Conservation (phyloP, 2,797 vertebrate genomes). For the Gephyroberyx darwinii region DNA sequence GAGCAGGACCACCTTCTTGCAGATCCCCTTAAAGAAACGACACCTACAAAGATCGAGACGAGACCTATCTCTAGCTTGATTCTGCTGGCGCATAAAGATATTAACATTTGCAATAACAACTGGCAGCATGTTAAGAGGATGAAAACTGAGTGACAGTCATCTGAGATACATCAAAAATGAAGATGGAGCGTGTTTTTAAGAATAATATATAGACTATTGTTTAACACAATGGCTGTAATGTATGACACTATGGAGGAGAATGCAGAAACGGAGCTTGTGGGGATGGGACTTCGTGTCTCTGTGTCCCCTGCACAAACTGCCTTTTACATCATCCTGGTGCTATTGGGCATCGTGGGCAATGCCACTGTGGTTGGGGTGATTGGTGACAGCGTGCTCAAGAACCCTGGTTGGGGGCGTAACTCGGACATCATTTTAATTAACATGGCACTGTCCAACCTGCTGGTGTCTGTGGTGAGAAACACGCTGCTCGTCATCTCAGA, state of each 20-base stretch:
- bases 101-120: not conserved
- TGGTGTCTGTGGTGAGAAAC: constrained; percentile 82
- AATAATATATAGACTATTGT: constrained; percentile 8
- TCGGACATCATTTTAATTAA: constrained; percentile 85
- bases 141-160: not conserved
- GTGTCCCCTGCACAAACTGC: constrained; percentile 57
- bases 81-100: not conserved
- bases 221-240: constrained; percentile 7
- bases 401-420: constrained; percentile 60
- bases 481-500: constrained; percentile 78
- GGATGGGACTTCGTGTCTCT: constrained; percentile 59
- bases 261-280: constrained; percentile 25
- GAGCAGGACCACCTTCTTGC: constrained; percentile 10
- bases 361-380: constrained; percentile 75
- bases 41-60: constrained; percentile 3
- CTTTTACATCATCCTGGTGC: constrained; percentile 78
- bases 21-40: not conserved
- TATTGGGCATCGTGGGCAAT: constrained; percentile 82
- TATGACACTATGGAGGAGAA: not conserved
- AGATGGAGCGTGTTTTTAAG: constrained; percentile 2
- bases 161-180: constrained; percentile 19
- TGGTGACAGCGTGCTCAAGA: constrained; percentile 69
- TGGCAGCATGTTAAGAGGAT: constrained; percentile 14
- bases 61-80: not conserved
- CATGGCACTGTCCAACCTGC: constrained; percentile 83